Evolutionary conservation across 2,888 invertebrate genomes (phyloP), one percentile per base, ranked within the genome.

Genomic region (Idaea dimidiata): DNA sequence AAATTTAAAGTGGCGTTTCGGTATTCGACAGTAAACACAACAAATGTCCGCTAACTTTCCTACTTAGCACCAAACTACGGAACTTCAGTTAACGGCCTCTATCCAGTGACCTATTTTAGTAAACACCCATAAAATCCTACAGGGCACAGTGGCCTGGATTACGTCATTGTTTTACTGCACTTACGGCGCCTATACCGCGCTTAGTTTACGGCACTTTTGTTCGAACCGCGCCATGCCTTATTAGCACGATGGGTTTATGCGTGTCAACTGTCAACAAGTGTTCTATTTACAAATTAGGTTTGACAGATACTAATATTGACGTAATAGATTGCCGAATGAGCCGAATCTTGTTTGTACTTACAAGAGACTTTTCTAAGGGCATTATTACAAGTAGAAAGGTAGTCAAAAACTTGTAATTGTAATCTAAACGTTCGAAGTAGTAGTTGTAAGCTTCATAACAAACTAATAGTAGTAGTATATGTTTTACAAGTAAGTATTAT

Each of bases 51-150:
- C 31, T 60, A 54, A 59, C 68, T 68, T 55, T 66, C 62, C 32
- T 62, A 61, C 65, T 72, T 81, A 80, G 67, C 67, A 70, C 79
- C 80, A 75, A 71, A 43, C 70, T 74, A 72, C 78, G 80, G 77
- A 81, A 79, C 77, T 74, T 64, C 43, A 43, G 43, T 83, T 83
- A 81, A 83, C 80, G 82, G 78, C 75, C 77, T 68, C 71, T 71
- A 77, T 76, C 74, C 72, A 70, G 77, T 83, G 86, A 84, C 86
- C 86, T 83, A 79, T 81, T 86, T 84, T 72, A 72, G 79, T 76
- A 79, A 81, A 80, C 76, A 78, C 69, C 74, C 80, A 80, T 85
- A 84, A 84, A 84, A 77, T 76, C 79, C 80, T 82, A 75, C 75
- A 77, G 80, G 80, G 77, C 79, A 73, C 67, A 76, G 72, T 77